A percentile compares a stretch with the other conserved stretches of the same genome.
Evolutionary conservation across 1,140 invertebrate species (phyloP).

Genomic region (Aphidius ervi): DNA sequence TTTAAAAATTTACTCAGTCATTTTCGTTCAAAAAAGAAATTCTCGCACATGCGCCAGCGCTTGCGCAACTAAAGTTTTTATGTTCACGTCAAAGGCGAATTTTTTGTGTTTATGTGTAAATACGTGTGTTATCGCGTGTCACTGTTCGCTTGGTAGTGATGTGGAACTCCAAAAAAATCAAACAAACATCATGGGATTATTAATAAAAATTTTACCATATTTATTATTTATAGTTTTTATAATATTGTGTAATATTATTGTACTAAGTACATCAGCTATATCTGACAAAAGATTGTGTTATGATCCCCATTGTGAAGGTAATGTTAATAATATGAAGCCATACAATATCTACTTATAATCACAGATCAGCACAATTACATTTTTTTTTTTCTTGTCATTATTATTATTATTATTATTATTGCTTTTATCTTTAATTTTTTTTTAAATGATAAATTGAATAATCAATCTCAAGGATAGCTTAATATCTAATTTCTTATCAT

Average conservation of each 20-base stretch:
- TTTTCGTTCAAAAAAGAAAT: no score
- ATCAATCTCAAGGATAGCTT: conserved; percentile 16
- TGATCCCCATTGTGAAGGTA: conserved; percentile 60
- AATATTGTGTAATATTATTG: conserved; percentile 41
- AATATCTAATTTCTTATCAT: conserved; percentile 21
- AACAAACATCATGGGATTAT: conserved; percentile 52
- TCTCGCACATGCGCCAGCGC: no score
- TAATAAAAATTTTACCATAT: conserved; percentile 38
- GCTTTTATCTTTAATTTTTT: not conserved
- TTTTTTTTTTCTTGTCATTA: conserved; percentile 10
- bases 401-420: not conserved
- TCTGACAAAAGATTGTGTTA: conserved; percentile 61
- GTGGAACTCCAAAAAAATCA: conserved; percentile 47
- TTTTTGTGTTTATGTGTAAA: no score
- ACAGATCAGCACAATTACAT: conserved; percentile 28
- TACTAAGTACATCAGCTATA: conserved; percentile 42
- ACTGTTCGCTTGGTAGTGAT: conserved; percentile 35
- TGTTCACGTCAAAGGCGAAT: no score
- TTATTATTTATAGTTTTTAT: conserved; percentile 35
- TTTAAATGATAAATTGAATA: conserved; percentile 9
- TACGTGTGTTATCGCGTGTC: not conserved
- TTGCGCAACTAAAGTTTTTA: no score
- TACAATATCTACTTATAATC: conserved; percentile 40
- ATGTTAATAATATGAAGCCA: conserved; percentile 43
- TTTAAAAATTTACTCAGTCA: no score